Evolutionary conservation across 2,888 invertebrate species (phyloP).

Genomic region (Ypsolopha sequella): DNA sequence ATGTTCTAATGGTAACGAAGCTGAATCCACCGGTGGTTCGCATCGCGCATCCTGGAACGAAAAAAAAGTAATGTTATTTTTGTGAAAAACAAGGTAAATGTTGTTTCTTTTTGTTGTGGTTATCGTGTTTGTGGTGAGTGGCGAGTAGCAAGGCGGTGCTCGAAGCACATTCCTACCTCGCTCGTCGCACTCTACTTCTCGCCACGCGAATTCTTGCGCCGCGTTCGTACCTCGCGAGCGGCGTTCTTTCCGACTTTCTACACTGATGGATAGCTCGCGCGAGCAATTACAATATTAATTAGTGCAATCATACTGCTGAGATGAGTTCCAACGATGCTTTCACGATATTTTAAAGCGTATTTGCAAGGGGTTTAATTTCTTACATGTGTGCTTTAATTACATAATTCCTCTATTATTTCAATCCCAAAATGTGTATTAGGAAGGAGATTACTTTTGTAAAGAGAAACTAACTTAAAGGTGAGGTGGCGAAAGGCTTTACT

Average conservation of each 20-base stretch:
- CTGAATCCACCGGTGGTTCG: constrained; percentile 85
- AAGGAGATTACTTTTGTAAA: no score
- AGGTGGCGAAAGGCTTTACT: no score
- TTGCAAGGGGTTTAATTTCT: not conserved
- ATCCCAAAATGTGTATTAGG: no score
- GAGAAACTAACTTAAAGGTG: no score
- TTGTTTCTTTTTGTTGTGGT: not conserved
- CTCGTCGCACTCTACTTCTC: constrained; percentile 58
- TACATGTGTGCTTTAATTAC: not conserved
- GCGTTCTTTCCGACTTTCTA: constrained; percentile 66
- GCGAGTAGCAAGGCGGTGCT: not conserved
- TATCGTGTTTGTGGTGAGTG: not conserved
- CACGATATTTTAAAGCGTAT: constrained; percentile 23
- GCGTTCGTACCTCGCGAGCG: constrained; percentile 27
- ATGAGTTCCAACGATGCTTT: constrained; percentile 53
- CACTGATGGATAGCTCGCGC: constrained; percentile 61
- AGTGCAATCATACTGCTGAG: constrained; percentile 56
- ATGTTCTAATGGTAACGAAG: constrained; percentile 85
- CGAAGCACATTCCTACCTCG: constrained; percentile 34
- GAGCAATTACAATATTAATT: constrained; percentile 68
- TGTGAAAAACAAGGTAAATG: not conserved
- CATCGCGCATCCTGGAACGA: constrained; percentile 78
- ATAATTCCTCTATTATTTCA: not conserved
- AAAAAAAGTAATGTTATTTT: constrained; percentile 12
- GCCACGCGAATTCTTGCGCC: constrained; percentile 39